Conservation (phyloP, 1,140 invertebrate genomes). For the Drosophila parvula region DNA sequence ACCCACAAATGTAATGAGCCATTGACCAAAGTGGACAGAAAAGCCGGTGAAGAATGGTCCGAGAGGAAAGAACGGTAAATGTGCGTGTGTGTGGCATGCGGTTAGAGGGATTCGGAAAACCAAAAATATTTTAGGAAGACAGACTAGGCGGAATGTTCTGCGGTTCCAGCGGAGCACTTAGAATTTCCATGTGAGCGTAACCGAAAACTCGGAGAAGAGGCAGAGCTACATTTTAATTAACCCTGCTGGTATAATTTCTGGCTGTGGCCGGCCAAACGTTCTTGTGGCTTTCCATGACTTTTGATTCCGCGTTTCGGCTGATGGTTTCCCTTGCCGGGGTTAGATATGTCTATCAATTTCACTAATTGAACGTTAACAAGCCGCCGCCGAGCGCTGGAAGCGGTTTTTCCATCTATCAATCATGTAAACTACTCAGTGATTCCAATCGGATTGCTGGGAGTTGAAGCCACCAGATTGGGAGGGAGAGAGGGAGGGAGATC, state of each 20-base stretch:
- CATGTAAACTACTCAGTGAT: constrained; percentile 58
- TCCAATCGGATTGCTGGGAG: constrained; percentile 24
- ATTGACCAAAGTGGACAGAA: constrained; percentile 69
- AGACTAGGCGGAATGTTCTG: constrained; percentile 39
- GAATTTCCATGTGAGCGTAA: constrained; percentile 69
- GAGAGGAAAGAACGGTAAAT: constrained; percentile 62
- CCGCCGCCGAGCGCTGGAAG: constrained; percentile 47
- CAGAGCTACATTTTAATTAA: constrained; percentile 69
- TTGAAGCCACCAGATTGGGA: not conserved
- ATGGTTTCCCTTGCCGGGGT: constrained; percentile 43
- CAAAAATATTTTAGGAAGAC: constrained; percentile 1
- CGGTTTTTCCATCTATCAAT: constrained; percentile 70
- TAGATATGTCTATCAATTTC: constrained; percentile 81
- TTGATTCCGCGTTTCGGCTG: constrained; percentile 44
- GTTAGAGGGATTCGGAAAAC: constrained; percentile 29
- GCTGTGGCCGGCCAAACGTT: constrained; percentile 48
- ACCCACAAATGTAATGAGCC: constrained; percentile 80
- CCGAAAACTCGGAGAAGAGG: constrained; percentile 29
- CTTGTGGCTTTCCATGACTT: constrained; percentile 25
- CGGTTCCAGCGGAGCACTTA: constrained; percentile 52
- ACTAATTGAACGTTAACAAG: constrained; percentile 82
- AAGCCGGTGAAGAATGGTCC: constrained; percentile 29
- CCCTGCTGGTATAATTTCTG: constrained; percentile 58
- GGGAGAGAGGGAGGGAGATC: not conserved
- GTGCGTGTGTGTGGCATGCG: constrained; percentile 74